Conservation (phyloP, 2,113 vertebrate genomes). For the Lycaon pictus region DNA sequence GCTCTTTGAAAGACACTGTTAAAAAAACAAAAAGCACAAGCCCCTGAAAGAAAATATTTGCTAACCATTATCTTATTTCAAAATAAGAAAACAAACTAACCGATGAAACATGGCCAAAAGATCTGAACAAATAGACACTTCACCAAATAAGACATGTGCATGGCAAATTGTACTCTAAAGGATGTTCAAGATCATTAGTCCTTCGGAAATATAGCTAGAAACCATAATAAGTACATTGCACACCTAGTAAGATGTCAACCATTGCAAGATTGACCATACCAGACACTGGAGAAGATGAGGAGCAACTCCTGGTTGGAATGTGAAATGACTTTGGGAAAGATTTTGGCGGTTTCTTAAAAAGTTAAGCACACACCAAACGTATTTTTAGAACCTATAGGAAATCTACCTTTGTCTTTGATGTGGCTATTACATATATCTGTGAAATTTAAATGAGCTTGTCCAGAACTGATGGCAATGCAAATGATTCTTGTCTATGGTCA, state of each 20-base stretch:
- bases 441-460: background rate
- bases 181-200: background rate
- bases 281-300: background rate
- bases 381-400: background rate
- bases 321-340: background rate
- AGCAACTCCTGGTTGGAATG: background rate
- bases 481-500: background rate
- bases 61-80: background rate
- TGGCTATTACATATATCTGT: background rate
- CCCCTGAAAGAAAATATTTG: background rate
- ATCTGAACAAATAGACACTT: background rate
- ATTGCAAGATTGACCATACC: too few species aligned
- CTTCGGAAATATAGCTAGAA: background rate
- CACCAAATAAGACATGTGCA: background rate
- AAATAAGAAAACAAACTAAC: background rate
- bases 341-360: background rate
- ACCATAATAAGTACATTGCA: background rate
- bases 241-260: background rate
- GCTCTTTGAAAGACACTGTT: background rate
- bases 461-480: background rate
- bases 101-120: background rate
- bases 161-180: background rate
- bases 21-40: background rate
- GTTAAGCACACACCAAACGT: too few species aligned
- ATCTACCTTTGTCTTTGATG: background rate